Evolutionary conservation across 2,888 invertebrate genomes (phyloP).

Genomic region (Thymelicus acteon): DNA sequence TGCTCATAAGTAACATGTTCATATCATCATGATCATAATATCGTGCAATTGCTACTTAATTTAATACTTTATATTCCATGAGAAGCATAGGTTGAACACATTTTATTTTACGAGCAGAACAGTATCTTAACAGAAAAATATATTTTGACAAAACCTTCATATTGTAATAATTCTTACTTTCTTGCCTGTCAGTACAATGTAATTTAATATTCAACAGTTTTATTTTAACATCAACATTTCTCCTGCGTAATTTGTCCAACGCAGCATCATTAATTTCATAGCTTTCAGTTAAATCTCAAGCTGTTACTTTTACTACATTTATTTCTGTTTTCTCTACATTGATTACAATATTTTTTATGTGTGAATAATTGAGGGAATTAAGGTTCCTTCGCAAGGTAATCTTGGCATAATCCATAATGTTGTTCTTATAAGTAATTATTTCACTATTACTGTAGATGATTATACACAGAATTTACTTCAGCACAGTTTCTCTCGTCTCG

Average conservation of each 20-base stretch:
- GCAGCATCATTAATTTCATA: neutral
- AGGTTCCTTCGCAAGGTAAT: neutral
- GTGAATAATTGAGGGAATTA: neutral
- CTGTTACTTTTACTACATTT: neutral
- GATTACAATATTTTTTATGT: neutral
- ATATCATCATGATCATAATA: too few species aligned
- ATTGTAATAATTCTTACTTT: too few species aligned
- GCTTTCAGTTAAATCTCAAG: slow-evolving; percentile 3
- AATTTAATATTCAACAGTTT: neutral
- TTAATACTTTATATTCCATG: too few species aligned
- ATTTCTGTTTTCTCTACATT: neutral
- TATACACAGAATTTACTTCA: neutral
- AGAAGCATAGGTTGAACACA: too few species aligned
- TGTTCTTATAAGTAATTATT: neutral
- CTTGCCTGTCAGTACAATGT: neutral
- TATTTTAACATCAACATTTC: neutral
- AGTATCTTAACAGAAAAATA: too few species aligned
- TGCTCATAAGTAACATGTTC: neutral
- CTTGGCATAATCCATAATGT: neutral
- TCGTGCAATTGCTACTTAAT: too few species aligned
- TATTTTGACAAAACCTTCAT: too few species aligned
- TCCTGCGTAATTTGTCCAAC: neutral
- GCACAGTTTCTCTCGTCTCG: slow-evolving; percentile 1
- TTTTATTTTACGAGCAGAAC: too few species aligned
- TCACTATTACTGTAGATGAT: too few species aligned